Evolutionary conservation across 2,113 vertebrate genomes (phyloP).

Genomic region (Gobius niger): DNA sequence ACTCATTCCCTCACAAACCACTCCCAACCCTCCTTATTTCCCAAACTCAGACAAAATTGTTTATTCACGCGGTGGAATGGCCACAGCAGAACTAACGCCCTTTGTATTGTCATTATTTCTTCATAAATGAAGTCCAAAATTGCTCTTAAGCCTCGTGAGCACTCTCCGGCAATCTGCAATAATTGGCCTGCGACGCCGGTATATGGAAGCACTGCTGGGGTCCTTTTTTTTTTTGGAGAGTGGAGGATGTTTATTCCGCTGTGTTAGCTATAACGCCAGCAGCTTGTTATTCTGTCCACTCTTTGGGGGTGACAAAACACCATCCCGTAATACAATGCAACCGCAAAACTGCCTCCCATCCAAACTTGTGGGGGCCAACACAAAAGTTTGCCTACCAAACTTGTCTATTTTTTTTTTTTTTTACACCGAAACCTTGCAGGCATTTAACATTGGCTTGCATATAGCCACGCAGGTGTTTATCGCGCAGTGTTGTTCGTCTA

Average conservation of each 20-base stretch:
- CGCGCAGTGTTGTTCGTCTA: not conserved
- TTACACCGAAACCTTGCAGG: not conserved
- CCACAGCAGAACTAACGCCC: not conserved
- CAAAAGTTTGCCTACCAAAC: not conserved
- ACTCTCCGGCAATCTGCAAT: slow-evolving; percentile 18
- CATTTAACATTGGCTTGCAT: not conserved
- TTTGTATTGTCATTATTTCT: not conserved
- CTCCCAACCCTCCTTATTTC: too few relatives aligned
- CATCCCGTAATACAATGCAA: slow-evolving; percentile 7
- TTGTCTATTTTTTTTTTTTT: not conserved
- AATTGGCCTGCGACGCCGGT: not conserved
- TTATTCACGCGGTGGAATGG: too few relatives aligned
- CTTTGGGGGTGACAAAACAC: not conserved
- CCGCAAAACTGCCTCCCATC: not conserved
- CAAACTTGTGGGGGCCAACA: not conserved
- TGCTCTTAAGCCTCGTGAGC: not conserved
- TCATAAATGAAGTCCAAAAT: not conserved
- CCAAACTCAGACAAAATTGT: too few relatives aligned
- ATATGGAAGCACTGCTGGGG: not conserved
- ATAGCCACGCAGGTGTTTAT: slow-evolving; percentile 5
- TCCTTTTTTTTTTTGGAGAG: not conserved
- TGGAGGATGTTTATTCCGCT: slow-evolving; percentile 28
- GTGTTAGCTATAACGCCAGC: not conserved
- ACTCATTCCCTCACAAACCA: too few relatives aligned
- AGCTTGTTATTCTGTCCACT: not conserved